Base-by-base conservation (phyloP, 1,140 invertebrate species). In the Holcopasites calliopsidis region DNA sequence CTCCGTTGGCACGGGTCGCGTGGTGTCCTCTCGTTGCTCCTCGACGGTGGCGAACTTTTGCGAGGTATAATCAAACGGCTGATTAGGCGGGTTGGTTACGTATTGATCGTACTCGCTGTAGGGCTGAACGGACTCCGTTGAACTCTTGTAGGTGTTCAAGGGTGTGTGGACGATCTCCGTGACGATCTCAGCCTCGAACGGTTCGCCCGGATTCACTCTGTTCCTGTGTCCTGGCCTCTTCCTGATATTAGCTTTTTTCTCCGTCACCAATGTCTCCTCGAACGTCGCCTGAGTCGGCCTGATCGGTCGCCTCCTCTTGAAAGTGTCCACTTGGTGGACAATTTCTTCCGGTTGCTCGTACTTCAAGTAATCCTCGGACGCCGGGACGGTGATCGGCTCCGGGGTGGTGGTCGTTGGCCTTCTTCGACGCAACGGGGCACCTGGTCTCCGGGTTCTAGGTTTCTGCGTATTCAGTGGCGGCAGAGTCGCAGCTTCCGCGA, bases 401-500 rank as follows among this genome's bases (percentile, higher is more conserved):
- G 77, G 35, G 10, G 86, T 84, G 0, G 86, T 87, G 0, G 81
- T 85, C 8, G 81, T 66, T 2, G 83, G 79, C 1, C 83, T 77
- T 28, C 87, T 68, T 31, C 85, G 71, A 18, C 77, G 73, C 62
- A 71, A 13, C 1, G 82, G 70, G 0, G 57, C 13, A 18, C 84
- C 82, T 0, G 88, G 88, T 33, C 87, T 65, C 8, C 87, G 76
- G 8, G 78, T 77, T 52, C 86, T 80, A 0, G 73, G n/a, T 49
- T 65, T 68, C n/a, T 79, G 42, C 35, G 78, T 83, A 60, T 77
- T 79, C 2, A 35, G 23, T 3, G 58, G 8, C 0, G 76, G 47
- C 38, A 13, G 1, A 0, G 73, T 84, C 8, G 62, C 44, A 0
- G 35, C 65, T 62, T 78, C 79, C 10, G 71, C 64, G n/a, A n/a